Evolutionary conservation across 2,888 invertebrate species (phyloP).

Genomic region (Crioceris asparagi): DNA sequence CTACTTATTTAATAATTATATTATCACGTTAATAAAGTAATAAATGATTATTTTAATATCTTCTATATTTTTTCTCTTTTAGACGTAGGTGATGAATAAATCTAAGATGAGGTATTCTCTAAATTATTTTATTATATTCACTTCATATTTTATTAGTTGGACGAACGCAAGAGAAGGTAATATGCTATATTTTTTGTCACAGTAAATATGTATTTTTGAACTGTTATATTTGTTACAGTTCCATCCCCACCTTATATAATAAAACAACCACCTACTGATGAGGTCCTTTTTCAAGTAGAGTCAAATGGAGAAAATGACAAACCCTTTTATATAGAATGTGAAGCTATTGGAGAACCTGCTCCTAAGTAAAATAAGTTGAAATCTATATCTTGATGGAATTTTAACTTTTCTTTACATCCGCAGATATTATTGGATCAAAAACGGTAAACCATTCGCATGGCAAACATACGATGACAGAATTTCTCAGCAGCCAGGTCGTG

Average conservation of each 20-base stretch:
- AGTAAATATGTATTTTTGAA: not conserved
- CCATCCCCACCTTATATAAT: constrained; percentile 86
- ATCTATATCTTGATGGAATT: not conserved
- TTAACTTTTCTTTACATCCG: constrained; percentile 4
- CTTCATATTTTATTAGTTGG: constrained; percentile 20
- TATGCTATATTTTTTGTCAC: not conserved
- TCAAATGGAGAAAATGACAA: constrained; percentile 80
- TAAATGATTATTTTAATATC: not conserved
- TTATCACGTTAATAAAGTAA: not conserved
- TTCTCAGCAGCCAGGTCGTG: constrained; percentile 86
- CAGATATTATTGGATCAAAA: constrained; percentile 89
- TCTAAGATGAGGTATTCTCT: constrained; percentile 23
- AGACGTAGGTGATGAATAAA: constrained; percentile 18
- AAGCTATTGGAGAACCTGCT: constrained; percentile 89
- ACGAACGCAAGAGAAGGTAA: constrained; percentile 25
- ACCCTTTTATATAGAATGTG: constrained; percentile 92
- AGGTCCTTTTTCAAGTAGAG: constrained; percentile 84
- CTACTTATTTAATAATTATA: not conserved
- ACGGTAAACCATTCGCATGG: constrained; percentile 91
- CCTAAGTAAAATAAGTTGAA: constrained; percentile 68
- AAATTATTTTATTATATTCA: constrained; percentile 22
- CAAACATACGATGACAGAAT: constrained; percentile 91
- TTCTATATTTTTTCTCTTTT: constrained; percentile 12
- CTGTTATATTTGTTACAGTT: no score
- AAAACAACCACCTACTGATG: constrained; percentile 86